phyloP scores from a whole-genome alignment of 2,113 vertebrate species.

The Ondatra zibethicus region DNA sequence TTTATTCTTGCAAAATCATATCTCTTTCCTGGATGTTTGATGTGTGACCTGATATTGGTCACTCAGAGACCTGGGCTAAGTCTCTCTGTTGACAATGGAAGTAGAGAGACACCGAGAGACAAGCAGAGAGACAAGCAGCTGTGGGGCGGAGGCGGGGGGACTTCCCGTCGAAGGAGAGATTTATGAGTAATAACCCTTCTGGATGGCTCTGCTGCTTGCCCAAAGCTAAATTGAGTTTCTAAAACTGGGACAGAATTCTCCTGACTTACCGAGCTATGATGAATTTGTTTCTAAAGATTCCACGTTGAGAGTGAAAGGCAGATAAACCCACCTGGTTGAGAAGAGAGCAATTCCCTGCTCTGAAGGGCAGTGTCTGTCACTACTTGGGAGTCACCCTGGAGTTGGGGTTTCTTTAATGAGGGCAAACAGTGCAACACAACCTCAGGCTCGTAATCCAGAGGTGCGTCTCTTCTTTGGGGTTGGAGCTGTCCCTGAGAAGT shows the following conservation, averaged over 20 bases:
- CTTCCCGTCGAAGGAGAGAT: background rate
- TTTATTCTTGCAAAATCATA: background rate
- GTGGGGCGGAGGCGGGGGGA: background rate
- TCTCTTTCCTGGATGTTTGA: background rate
- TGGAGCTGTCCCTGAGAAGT: background rate
- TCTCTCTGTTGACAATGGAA: background rate
- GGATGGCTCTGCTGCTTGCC: slow-evolving; percentile 24
- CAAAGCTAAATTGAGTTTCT: slow-evolving; percentile 66
- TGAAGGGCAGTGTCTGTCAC: background rate
- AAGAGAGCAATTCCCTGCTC: background rate
- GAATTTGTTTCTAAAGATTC: slow-evolving; percentile 24
- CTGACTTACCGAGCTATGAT: background rate
- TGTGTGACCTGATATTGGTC: background rate
- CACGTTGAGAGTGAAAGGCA: background rate
- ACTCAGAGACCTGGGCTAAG: background rate
- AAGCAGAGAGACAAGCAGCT: too few species aligned
- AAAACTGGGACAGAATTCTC: slow-evolving; percentile 39
- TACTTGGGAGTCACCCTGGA: fast-evolving
- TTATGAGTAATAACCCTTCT: slow-evolving; percentile 14
- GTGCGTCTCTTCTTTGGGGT: too few species aligned
- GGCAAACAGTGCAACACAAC: too few species aligned
- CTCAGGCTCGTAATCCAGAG: fast-evolving
- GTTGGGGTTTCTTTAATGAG: background rate
- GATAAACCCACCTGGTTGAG: background rate
- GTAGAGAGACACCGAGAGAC: background rate